A percentile compares a stretch with the other conserved stretches of the same genome.
Evolutionary conservation across 2,797 vertebrate genomes (phyloP).

Genomic region (Paedocypris micromegethes): DNA sequence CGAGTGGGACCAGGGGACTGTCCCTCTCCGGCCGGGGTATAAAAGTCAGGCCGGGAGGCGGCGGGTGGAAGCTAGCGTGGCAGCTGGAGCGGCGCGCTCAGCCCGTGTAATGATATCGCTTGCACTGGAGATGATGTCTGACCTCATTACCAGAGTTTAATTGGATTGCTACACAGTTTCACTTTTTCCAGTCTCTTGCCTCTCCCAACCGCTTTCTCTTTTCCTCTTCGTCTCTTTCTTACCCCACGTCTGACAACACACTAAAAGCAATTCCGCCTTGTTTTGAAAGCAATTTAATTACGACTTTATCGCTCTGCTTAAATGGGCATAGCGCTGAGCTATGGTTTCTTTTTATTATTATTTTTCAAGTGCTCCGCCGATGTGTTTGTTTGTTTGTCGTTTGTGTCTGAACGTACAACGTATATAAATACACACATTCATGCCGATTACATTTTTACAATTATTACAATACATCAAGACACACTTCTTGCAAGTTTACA

Average conservation of each 20-base stretch:
- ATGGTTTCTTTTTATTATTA: no score
- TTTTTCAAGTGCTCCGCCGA: no score
- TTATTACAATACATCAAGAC: no score
- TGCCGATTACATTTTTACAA: no score
- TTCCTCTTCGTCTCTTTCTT: slow-evolving; percentile 77
- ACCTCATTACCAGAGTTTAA: slow-evolving; percentile 99
- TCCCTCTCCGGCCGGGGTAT: slow-evolving; percentile 65
- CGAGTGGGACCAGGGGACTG: slow-evolving; percentile 66
- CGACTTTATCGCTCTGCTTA: slow-evolving; percentile 62
- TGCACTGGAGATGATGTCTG: slow-evolving; percentile 94
- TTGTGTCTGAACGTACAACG: no score
- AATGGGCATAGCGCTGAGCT: no score
- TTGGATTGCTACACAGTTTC: slow-evolving; percentile 96
- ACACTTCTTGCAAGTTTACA: no score
- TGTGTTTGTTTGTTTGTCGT: no score
- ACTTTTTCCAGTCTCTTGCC: slow-evolving; percentile 84
- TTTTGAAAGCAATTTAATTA: slow-evolving; percentile 81
- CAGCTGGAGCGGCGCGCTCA: slow-evolving; percentile 80
- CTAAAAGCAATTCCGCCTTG: slow-evolving; percentile 72
- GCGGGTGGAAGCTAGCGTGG: slow-evolving; percentile 69
- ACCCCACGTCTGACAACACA: slow-evolving; percentile 85
- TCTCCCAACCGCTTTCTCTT: slow-evolving; percentile 80
- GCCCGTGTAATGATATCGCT: slow-evolving; percentile 94
- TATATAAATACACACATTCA: no score
- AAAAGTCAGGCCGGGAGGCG: slow-evolving; percentile 52